Percentiles rank a stretch among this genome's conserved stretches.
These are phyloP conservation scores for human DNA, from an alignment of 2,113 vertebrate species.

Conservation along the genomic window GRCh38 chr3:128293001-128293500, in stretches of 20 bases:
- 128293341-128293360: background rate
- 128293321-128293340: background rate
- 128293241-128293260: background rate
- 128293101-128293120: background rate
- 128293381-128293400: background rate
- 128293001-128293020: background rate
- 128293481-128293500: no score
- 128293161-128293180: background rate
- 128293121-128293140: background rate
- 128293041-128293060: slow-evolving; percentile 14
- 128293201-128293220: background rate
- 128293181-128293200: background rate
- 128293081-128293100: slow-evolving; percentile 9
- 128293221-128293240: background rate
- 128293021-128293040: background rate
- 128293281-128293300: background rate
- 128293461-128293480: no score
- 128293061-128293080: background rate
- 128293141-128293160: background rate
- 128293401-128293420: background rate
- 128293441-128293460: no score
- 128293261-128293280: background rate
- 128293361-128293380: background rate
- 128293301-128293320: background rate
- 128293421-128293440: no score